phyloP scores from a whole-genome alignment of 2,797 vertebrate genomes.

The Threskiornis aethiopicus region DNA sequence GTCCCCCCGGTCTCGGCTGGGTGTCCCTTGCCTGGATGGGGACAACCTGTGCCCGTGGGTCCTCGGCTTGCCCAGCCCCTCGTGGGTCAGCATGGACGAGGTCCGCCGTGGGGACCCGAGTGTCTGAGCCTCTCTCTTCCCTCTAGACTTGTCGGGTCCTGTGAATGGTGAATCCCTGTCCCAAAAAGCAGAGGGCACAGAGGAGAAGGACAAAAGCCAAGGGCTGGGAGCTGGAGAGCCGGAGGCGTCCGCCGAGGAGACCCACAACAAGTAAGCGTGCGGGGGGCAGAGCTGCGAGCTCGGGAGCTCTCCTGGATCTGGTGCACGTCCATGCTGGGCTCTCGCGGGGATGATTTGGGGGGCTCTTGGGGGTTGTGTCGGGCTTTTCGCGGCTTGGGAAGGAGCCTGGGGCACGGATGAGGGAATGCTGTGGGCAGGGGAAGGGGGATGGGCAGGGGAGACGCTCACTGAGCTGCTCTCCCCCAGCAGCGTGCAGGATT shows the following conservation, averaged over 20 bases:
- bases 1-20: rapidly evolving
- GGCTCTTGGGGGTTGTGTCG: rapidly evolving
- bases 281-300: background rate
- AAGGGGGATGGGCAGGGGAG: background rate
- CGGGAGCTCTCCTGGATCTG: background rate
- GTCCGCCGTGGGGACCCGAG: rapidly evolving
- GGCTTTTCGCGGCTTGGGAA: background rate
- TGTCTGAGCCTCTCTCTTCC: background rate
- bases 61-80: background rate
- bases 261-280: slow-evolving; percentile 66
- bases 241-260: slow-evolving; percentile 17
- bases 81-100: rapidly evolving
- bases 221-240: slow-evolving; percentile 33
- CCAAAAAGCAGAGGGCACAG: slow-evolving; percentile 74
- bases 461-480: background rate
- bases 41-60: rapidly evolving
- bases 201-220: slow-evolving; percentile 70
- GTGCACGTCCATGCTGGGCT: rapidly evolving
- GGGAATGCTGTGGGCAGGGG: background rate
- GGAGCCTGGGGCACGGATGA: background rate
- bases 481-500: slow-evolving; percentile 55
- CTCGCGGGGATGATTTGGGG: rapidly evolving
- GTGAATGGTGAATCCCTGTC: slow-evolving; percentile 87
- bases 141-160: slow-evolving; percentile 79
- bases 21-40: background rate